phyloP scores from a whole-genome alignment of 2,888 invertebrate species.

The Anodontia alba region DNA sequence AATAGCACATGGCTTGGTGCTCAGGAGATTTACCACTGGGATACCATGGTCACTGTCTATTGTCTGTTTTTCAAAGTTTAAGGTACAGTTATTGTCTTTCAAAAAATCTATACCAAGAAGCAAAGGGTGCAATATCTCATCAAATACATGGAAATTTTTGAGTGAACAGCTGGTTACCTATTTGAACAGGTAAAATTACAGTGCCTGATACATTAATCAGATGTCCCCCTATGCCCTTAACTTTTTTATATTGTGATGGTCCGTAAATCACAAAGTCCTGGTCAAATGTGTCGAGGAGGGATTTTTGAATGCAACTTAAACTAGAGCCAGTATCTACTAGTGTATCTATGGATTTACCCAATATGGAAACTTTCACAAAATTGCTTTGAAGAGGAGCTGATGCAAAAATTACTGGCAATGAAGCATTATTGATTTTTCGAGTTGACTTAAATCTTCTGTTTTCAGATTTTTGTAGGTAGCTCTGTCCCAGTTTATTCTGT shows the following conservation, averaged over 20 bases:
- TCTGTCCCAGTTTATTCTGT: neutral
- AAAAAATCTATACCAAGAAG: constrained; percentile 39
- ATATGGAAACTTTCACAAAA: constrained; percentile 13
- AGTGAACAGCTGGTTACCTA: constrained; percentile 7
- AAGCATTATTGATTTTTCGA: neutral
- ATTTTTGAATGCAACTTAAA: constrained; percentile 33
- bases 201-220: constrained; percentile 21
- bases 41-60: constrained; percentile 14
- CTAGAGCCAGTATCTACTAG: constrained; percentile 23
- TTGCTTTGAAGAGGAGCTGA: neutral
- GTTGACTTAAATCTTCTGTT: neutral
- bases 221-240: constrained; percentile 34
- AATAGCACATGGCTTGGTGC: neutral
- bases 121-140: constrained; percentile 33
- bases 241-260: constrained; percentile 1
- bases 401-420: neutral
- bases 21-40: constrained; percentile 3
- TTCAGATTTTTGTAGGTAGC: neutral
- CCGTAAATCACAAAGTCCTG: neutral
- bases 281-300: constrained; percentile 21
- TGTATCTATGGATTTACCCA: neutral
- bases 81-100: constrained; percentile 26
- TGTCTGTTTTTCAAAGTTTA: constrained; percentile 12
- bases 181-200: constrained; percentile 2
- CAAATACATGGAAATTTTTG: constrained; percentile 40